Evolutionary conservation across 2,113 vertebrate species (phyloP).

Genomic region (Picathartes gymnocephalus): DNA sequence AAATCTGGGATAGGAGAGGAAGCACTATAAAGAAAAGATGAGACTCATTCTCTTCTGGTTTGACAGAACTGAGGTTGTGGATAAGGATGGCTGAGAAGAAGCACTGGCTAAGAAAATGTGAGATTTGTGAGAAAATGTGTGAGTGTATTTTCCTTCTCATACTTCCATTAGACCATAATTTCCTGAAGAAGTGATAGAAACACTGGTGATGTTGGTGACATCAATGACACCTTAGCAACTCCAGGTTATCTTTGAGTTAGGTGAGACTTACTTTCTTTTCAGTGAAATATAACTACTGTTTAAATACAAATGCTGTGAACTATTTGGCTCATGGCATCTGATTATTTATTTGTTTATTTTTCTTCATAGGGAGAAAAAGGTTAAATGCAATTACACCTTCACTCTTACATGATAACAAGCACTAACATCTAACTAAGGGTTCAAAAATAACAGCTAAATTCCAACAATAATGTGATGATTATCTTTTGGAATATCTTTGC

Average conservation of each 20-base stretch:
- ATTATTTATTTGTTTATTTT: background rate
- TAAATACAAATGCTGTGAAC: conserved; percentile 32
- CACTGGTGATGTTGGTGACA: background rate
- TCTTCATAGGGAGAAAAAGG: conserved; percentile 2
- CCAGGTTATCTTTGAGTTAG: background rate
- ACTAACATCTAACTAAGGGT: background rate
- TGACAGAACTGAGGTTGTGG: background rate
- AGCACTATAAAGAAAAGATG: background rate
- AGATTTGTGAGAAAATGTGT: background rate
- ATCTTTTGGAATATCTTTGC: background rate
- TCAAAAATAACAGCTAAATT: background rate
- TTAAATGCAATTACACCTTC: conserved; percentile 28
- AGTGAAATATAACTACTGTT: background rate
- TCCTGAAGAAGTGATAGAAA: background rate
- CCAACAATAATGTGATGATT: background rate
- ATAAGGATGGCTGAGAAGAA: background rate
- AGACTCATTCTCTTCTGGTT: background rate
- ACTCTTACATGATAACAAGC: background rate
- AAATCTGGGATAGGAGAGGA: background rate
- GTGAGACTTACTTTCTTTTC: background rate
- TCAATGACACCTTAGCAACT: background rate
- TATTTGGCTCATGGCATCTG: conserved; percentile 15
- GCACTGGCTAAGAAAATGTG: background rate
- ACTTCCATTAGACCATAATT: background rate
- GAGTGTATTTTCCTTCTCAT: background rate